These are phyloP conservation scores for Bothrops jararaca DNA, from an alignment of 2,113 vertebrate species.

Conservation along the genomic window DNA sequence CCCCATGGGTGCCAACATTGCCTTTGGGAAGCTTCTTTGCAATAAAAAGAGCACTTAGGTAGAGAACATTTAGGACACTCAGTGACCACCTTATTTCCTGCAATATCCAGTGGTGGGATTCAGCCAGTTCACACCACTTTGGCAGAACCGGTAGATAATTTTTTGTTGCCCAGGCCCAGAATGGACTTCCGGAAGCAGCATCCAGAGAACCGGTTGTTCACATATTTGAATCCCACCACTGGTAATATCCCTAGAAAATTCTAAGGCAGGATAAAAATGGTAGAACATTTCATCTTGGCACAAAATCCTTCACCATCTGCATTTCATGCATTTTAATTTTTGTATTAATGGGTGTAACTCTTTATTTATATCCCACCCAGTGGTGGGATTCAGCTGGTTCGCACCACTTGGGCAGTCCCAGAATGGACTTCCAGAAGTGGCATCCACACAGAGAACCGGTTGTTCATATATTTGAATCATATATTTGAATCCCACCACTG, in stretches of 20 bases:
- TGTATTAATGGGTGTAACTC: neutral
- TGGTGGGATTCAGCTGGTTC: too few species aligned
- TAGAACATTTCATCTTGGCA: neutral
- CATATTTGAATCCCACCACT: too few species aligned
- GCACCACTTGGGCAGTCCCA: too few species aligned
- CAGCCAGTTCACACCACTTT: too few species aligned
- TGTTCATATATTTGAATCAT: too few species aligned
- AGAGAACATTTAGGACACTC: neutral
- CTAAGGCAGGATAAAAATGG: neutral
- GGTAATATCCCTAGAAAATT: neutral
- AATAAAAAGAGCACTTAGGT: neutral
- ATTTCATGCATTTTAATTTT: neutral
- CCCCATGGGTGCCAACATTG: neutral
- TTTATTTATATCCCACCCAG: neutral
- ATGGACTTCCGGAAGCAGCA: too few species aligned
- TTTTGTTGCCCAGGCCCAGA: too few species aligned
- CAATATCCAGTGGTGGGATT: neutral
- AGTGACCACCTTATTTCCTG: neutral
- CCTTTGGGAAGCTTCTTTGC: neutral
- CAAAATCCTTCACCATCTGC: neutral
- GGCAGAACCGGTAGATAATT: too few species aligned
- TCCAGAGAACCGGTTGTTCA: too few species aligned
- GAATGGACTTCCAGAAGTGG: too few species aligned
- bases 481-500: too few species aligned
- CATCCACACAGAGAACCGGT: too few species aligned